These are phyloP conservation scores for Aphaenogaster floridana DNA, from an alignment of 1,140 invertebrate genomes.

Conservation along the genomic window DNA sequence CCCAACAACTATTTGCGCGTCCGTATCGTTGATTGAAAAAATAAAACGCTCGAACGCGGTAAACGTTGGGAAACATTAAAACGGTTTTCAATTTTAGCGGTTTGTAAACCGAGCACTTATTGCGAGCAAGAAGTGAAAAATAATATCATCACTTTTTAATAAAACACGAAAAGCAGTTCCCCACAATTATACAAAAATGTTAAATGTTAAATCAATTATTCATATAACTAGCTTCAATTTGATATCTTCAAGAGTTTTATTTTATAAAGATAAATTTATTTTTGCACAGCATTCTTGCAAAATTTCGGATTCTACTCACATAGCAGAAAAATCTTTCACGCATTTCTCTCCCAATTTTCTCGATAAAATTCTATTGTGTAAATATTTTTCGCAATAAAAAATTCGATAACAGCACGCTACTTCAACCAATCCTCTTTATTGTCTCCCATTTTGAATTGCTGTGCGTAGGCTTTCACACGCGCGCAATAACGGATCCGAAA, in stretches of 20 bases:
- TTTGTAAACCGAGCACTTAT: neutral
- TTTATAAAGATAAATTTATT: neutral
- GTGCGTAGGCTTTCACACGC: neutral
- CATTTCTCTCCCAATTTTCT: constrained; percentile 17
- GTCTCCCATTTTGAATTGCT: constrained; percentile 18
- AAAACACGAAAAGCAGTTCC: neutral
- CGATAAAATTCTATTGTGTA: constrained; percentile 24
- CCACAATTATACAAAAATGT: neutral
- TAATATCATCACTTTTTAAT: neutral
- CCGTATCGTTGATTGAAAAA: neutral
- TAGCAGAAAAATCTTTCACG: neutral
- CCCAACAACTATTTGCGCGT: neutral
- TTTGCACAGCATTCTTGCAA: neutral
- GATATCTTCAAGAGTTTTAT: neutral
- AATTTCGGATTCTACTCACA: constrained; percentile 19
- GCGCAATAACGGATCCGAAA: neutral
- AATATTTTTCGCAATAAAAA: constrained; percentile 37
- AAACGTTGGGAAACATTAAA: constrained; percentile 2
- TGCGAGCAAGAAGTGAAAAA: neutral
- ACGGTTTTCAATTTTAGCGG: neutral
- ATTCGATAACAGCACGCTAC: constrained; percentile 25
- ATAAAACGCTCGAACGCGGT: neutral
- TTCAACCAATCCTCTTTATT: constrained; percentile 23
- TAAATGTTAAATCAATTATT: neutral
- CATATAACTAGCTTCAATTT: neutral